A percentile compares a stretch with the other conserved stretches of the same genome.
Conservation (phyloP, 2,888 invertebrate genomes). For the Trachelus tabidus region DNA sequence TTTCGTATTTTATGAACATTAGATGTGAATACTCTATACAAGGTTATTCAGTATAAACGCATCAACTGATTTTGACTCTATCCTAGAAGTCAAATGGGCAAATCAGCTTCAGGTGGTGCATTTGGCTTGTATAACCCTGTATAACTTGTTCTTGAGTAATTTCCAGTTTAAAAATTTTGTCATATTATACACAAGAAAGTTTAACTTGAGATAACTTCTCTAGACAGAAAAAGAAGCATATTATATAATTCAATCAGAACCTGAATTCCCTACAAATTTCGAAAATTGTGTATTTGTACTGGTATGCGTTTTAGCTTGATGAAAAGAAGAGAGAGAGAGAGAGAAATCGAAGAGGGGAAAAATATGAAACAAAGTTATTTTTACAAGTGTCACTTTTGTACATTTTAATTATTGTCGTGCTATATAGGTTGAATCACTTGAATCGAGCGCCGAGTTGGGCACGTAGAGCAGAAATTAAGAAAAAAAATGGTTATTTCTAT, state of each 20-base stretch:
- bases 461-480: slow-evolving; percentile 8
- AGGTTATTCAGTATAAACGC: neutral
- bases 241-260: neutral
- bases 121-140: neutral
- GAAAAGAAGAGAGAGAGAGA: neutral
- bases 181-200: neutral
- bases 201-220: neutral
- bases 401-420: slow-evolving; percentile 5
- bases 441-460: neutral
- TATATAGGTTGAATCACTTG: neutral
- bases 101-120: too few relatives aligned
- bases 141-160: neutral
- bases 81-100: too few relatives aligned
- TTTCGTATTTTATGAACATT: neutral
- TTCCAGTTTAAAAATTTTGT: slow-evolving; percentile 6
- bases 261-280: slow-evolving; percentile 4
- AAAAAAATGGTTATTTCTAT: slow-evolving; percentile 22
- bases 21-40: neutral
- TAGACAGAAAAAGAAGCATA: neutral
- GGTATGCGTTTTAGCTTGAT: slow-evolving; percentile 9
- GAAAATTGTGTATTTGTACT: slow-evolving; percentile 3
- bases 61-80: neutral
- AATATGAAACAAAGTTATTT: slow-evolving; percentile 4
- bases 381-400: slow-evolving; percentile 13
- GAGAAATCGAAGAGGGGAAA: neutral